These are phyloP conservation scores for Naso thynnoides DNA, from an alignment of 2,797 vertebrate species.

Conservation along the genomic window DNA sequence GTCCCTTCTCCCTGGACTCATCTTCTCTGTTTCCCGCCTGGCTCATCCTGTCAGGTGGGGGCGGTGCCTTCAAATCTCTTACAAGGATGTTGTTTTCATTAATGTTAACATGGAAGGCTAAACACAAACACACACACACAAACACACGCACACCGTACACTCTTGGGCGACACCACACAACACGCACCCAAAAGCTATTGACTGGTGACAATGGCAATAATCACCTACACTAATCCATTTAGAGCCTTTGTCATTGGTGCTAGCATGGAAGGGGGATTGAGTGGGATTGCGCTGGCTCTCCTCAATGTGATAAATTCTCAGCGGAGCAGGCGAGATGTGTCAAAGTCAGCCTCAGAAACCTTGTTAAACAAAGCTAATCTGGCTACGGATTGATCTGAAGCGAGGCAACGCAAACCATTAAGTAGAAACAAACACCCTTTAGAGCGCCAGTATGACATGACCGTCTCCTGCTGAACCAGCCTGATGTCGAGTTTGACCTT, in stretches of 20 bases:
- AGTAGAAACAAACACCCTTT: conserved; percentile 36
- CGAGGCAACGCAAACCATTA: conserved; percentile 30
- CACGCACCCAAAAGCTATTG: conserved; percentile 61
- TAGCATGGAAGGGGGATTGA: conserved; percentile 62
- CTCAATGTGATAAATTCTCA: conserved; percentile 63
- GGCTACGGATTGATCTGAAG: conserved; percentile 54
- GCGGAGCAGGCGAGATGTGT: conserved; percentile 49
- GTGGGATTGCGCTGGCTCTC: conserved; percentile 56
- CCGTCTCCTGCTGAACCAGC: conserved; percentile 12
- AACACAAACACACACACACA: conserved; percentile 33
- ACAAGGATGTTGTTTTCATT: conserved; percentile 49
- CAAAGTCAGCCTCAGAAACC: conserved; percentile 68
- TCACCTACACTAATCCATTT: conserved; percentile 84
- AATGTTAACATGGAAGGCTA: conserved; percentile 45
- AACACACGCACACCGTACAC: conserved; percentile 16
- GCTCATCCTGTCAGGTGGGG: conserved; percentile 46
- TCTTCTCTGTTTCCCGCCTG: background rate
- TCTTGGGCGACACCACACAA: conserved; percentile 56
- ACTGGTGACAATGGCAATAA: conserved; percentile 80
- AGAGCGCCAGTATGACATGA: conserved; percentile 5
- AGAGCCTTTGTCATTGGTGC: conserved; percentile 78
- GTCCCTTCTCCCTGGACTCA: conserved; percentile 3
- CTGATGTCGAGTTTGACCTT: conserved; percentile 34
- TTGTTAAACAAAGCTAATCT: conserved; percentile 78
- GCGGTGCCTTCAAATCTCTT: conserved; percentile 47